These are phyloP conservation scores for Bujurquina vittata DNA, from an alignment of 2,113 vertebrate genomes.

Conservation along the genomic window DNA sequence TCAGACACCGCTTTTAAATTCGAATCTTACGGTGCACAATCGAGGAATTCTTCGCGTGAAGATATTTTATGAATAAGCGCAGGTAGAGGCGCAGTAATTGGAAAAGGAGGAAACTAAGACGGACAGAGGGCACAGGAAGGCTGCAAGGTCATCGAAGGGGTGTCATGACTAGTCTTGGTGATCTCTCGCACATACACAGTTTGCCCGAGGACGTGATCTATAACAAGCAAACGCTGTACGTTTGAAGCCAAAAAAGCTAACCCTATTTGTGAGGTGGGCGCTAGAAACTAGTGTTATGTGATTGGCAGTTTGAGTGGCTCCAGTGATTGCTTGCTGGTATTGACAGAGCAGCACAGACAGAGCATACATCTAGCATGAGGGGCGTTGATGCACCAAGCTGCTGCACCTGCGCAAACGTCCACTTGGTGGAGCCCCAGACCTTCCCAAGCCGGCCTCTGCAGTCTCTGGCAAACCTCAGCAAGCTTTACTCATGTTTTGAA, in stretches of 20 bases:
- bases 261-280: not conserved
- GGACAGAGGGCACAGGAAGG: not conserved
- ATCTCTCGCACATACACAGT: not conserved
- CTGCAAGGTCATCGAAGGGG: constrained; percentile 48
- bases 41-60: constrained; percentile 25
- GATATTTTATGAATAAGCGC: not conserved
- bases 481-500: constrained; percentile 72
- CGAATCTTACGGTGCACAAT: not conserved
- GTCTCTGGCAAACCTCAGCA: constrained; percentile 57
- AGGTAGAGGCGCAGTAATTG: not conserved
- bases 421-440: constrained; percentile 82
- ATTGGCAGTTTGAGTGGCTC: constrained; percentile 66
- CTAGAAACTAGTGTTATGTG: constrained; percentile 17
- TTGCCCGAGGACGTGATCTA: not conserved
- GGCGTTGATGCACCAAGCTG: constrained; percentile 39
- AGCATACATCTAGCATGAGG: constrained; percentile 52
- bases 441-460: constrained; percentile 43
- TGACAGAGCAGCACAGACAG: constrained; percentile 47
- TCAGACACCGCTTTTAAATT: not conserved
- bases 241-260: not conserved
- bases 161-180: constrained; percentile 13
- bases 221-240: not conserved
- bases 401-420: constrained; percentile 49
- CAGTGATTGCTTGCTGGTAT: constrained; percentile 58
- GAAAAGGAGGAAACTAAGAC: not conserved